Evolutionary conservation across 1,140 invertebrate genomes (phyloP), one percentile per base, ranked within the genome.

Genomic region (Euschistus heros): DNA sequence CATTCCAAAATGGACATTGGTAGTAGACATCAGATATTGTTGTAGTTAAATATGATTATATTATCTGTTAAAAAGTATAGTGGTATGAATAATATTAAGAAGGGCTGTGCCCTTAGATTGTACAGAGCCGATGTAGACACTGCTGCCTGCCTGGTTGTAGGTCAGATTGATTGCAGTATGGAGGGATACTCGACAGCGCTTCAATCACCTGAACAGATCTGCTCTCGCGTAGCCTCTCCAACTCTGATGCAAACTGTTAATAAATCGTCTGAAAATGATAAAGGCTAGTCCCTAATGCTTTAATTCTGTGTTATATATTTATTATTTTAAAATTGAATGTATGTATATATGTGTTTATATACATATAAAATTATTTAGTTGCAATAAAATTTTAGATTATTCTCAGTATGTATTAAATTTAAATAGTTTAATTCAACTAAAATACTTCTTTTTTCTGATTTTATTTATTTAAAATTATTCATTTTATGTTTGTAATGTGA

Each of bases 111-210:
- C 33, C 33, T 37, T 37, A 37, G 33, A 37, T 37, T 37, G 33
- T 37, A 37, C 33, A 37, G 33, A 37, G 33, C 33, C 33, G 33
- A 37, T 37, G 33, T 37, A 37, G 33, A 37, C 33, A 37, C 33
- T 37, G 33, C 33, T 37, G 33, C 33, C 33, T 37, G 33, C 7
- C 33, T 57, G 18, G 18, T 57, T 57, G 24, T 46, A 64, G 63
- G 66, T n/a, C 66, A 59, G 65, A 61, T 64, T 14, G 63, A 68
- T 62, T 69, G 69, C 18, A 71, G 70, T 54, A 24, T 71, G n/a
- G 70, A 71, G 47, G 70, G 70, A 2, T 71, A 68, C 64, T 69
- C 68, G 33, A 71, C 70, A 33, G 70, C 70, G 7, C 70, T 69
- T 8, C 70, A 70, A 55, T 70, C 70, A 6, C 68, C 68, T 15